phyloP scores from a whole-genome alignment of 2,888 invertebrate genomes.

The Caenorhabditis wallacei region DNA sequence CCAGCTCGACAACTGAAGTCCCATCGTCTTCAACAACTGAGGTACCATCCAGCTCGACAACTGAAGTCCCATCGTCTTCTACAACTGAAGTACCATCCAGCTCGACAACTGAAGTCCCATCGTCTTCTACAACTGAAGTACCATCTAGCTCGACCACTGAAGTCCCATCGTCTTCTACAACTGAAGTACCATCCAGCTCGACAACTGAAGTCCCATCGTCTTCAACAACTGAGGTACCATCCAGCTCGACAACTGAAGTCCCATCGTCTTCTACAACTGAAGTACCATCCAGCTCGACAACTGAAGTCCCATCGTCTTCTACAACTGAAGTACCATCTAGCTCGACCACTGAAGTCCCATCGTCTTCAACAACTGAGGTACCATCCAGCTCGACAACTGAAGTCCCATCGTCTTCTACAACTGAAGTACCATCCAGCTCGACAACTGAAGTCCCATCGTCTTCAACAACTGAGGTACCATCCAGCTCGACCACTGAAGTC shows the following conservation, averaged over 20 bases:
- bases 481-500: not conserved
- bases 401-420: not conserved
- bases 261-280: not conserved
- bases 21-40: not conserved
- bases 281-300: not conserved
- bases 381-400: not conserved
- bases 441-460: not conserved
- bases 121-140: not conserved
- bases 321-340: not conserved
- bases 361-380: not conserved
- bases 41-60: not conserved
- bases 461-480: not conserved
- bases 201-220: not conserved
- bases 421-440: not conserved
- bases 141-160: not conserved
- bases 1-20: not conserved
- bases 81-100: not conserved
- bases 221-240: not conserved
- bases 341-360: not conserved
- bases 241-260: not conserved
- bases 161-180: not conserved
- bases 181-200: not conserved
- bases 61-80: not conserved
- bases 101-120: not conserved
- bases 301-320: not conserved